Percentiles rank a stretch among this genome's conserved stretches.
Conservation (phyloP, 2,113 vertebrate genomes). For the Platanista minor region DNA sequence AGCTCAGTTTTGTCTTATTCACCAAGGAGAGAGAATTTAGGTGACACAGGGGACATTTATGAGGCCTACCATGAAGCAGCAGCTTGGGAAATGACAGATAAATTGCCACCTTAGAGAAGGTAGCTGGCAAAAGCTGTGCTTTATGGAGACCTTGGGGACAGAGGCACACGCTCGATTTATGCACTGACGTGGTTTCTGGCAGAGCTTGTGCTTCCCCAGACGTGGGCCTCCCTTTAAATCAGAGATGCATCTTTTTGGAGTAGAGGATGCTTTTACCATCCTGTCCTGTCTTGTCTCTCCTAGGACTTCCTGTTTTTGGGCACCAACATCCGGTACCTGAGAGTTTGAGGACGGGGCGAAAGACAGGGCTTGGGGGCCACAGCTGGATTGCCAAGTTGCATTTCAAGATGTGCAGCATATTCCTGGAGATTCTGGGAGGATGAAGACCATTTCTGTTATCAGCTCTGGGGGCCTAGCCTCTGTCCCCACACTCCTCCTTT, state of each 20-base stretch:
- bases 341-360: not conserved
- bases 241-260: not conserved
- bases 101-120: not conserved
- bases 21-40: conserved; percentile 45
- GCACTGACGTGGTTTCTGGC: not conserved
- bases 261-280: not conserved
- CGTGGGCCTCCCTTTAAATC: not conserved
- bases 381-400: not conserved
- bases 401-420: not conserved
- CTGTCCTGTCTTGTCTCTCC: not conserved
- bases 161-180: not conserved
- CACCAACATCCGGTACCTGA: conserved; percentile 47
- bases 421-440: not conserved
- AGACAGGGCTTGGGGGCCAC: not conserved
- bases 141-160: conserved; percentile 4
- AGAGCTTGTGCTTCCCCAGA: not conserved
- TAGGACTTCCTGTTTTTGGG: conserved; percentile 70
- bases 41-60: conserved; percentile 41
- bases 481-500: not conserved
- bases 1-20: not conserved
- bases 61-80: conserved; percentile 20
- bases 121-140: not conserved
- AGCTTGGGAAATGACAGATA: conserved; percentile 41
- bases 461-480: not conserved
- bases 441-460: not conserved